Conservation (phyloP, 2,888 invertebrate species). For the Pseudeuparius sepicola region DNA sequence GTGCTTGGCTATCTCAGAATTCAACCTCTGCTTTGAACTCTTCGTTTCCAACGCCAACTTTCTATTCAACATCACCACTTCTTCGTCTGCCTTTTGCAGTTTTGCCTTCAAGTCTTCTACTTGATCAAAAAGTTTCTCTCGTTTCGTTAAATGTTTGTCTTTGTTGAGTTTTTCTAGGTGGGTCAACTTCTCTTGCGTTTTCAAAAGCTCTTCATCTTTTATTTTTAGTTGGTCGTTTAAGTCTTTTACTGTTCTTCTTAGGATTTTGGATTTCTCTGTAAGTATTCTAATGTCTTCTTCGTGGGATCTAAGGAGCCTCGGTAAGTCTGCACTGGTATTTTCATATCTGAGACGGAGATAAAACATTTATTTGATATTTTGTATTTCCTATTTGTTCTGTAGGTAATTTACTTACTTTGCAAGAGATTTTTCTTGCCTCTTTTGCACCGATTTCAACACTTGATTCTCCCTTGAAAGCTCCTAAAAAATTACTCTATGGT, state of each 20-base stretch:
- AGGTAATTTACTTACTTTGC: slow-evolving; percentile 44
- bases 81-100: slow-evolving; percentile 50
- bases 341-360: slow-evolving; percentile 50
- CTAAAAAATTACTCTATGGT: slow-evolving; percentile 39
- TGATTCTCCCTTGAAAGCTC: slow-evolving; percentile 65
- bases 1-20: slow-evolving; percentile 57
- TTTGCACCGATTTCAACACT: slow-evolving; percentile 63
- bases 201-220: slow-evolving; percentile 56
- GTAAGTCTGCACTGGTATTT: slow-evolving; percentile 67
- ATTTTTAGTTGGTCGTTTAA: slow-evolving; percentile 54
- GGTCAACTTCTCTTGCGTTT: slow-evolving; percentile 57
- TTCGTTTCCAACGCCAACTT: slow-evolving; percentile 64
- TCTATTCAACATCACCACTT: slow-evolving; percentile 55
- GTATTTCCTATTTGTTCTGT: no score
- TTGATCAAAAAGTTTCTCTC: slow-evolving; percentile 61
- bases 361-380: slow-evolving; percentile 3
- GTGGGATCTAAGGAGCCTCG: slow-evolving; percentile 64
- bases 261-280: slow-evolving; percentile 56
- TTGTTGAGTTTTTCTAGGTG: slow-evolving; percentile 60
- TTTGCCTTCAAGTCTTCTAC: slow-evolving; percentile 46
- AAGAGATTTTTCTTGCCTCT: slow-evolving; percentile 68
- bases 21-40: slow-evolving; percentile 60
- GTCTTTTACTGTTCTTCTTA: slow-evolving; percentile 54
- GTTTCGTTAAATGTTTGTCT: slow-evolving; percentile 56
- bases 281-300: slow-evolving; percentile 67